Evolutionary conservation across 2,888 invertebrate species (phyloP).

Genomic region (Synergus laeviventris): DNA sequence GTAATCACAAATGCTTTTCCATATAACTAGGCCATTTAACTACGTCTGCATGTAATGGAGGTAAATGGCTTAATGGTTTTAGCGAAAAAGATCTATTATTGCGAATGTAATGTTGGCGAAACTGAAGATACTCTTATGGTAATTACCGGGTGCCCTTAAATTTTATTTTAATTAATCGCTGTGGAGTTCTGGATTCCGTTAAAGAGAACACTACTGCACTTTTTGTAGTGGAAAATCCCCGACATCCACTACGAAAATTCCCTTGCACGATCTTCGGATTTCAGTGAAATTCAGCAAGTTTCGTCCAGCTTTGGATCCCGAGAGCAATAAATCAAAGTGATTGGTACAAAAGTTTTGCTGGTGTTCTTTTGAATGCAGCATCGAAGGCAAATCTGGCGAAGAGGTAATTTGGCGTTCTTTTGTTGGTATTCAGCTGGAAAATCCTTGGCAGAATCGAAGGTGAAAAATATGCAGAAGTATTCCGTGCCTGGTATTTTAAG

Average conservation of each 20-base stretch:
- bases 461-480: slow-evolving; percentile 38
- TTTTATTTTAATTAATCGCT: not conserved
- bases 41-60: too few relatives aligned
- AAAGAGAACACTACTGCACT: not conserved
- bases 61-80: too few relatives aligned
- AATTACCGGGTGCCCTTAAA: too few relatives aligned
- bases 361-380: slow-evolving; percentile 40
- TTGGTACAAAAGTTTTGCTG: slow-evolving; percentile 35
- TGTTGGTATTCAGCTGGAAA: slow-evolving; percentile 39
- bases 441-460: slow-evolving; percentile 22
- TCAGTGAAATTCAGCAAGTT: slow-evolving; percentile 37
- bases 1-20: too few relatives aligned
- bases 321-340: slow-evolving; percentile 40
- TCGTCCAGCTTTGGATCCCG: slow-evolving; percentile 23
- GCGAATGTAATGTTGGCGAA: too few relatives aligned
- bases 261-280: not conserved
- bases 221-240: slow-evolving; percentile 20
- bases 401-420: slow-evolving; percentile 39
- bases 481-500: slow-evolving; percentile 23
- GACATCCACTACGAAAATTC: slow-evolving; percentile 21
- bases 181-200: not conserved
- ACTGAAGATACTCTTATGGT: too few relatives aligned
- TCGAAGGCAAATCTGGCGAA: slow-evolving; percentile 39
- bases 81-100: too few relatives aligned
- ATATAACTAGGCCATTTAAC: too few relatives aligned